These are phyloP conservation scores for Peromyscus nudipes DNA, from an alignment of 2,797 vertebrate species.

Conservation along the genomic window DNA sequence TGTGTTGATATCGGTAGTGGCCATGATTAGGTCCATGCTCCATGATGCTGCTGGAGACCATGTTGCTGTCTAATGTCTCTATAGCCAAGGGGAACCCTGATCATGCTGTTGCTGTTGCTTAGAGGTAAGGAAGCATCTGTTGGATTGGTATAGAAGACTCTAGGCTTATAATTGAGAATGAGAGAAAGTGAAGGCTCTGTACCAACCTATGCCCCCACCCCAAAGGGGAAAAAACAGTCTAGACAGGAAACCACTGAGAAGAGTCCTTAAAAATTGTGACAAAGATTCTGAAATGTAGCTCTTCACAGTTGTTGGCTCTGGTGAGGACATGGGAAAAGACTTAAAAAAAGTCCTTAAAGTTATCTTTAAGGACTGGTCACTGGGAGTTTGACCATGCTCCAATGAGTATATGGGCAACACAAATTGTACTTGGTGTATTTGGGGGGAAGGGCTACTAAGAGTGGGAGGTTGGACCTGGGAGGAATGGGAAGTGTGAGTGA, in stretches of 20 bases:
- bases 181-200: not conserved
- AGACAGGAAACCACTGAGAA: not conserved
- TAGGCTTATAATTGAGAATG: not conserved
- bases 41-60: not conserved
- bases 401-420: not conserved
- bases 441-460: not conserved
- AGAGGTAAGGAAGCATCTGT: not conserved
- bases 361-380: not conserved
- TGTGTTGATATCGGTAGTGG: not conserved
- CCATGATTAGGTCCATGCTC: not conserved
- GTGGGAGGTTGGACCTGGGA: not conserved
- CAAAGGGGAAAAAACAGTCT: not conserved
- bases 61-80: not conserved
- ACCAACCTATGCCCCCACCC: not conserved
- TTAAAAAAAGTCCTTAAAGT: no score
- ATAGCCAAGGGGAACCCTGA: no score
- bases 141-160: not conserved
- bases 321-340: not conserved
- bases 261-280: not conserved
- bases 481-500: not conserved
- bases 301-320: not conserved
- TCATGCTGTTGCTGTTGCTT: not conserved
- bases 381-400: not conserved
- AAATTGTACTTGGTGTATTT: not conserved
- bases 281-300: not conserved